Percentiles rank a stretch among this genome's conserved stretches.
These are phyloP conservation scores for Heteromormyrus szaboi DNA, from an alignment of 2,797 vertebrate genomes.

Conservation along the genomic window DNA sequence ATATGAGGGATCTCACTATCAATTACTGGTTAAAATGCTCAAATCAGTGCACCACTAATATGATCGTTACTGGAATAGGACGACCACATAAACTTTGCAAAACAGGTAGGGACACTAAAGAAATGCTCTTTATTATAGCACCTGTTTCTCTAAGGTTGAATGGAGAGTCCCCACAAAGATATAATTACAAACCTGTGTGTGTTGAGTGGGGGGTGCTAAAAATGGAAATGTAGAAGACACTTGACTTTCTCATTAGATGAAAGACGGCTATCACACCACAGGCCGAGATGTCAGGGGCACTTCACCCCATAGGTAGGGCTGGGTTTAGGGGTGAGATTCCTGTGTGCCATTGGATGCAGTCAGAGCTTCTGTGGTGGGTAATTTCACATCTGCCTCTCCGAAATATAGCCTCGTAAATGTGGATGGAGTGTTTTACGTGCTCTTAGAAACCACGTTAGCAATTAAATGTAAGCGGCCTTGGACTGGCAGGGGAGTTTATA, in stretches of 20 bases:
- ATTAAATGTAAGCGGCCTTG: slow-evolving; percentile 2
- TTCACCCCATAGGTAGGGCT: neutral
- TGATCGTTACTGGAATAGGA: neutral
- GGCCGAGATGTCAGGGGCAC: neutral
- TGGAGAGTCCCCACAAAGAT: neutral
- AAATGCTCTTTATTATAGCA: neutral
- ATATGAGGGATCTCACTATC: neutral
- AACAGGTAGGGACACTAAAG: neutral
- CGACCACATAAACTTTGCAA: neutral
- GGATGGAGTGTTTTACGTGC: slow-evolving; percentile 22
- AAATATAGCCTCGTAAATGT: slow-evolving; percentile 22
- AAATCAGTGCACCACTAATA: neutral
- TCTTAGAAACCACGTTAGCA: slow-evolving; percentile 7
- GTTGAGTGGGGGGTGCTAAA: neutral
- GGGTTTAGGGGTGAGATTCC: neutral
- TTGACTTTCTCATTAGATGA: neutral
- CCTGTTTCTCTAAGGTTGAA: neutral
- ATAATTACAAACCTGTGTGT: neutral
- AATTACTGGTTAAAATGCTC: neutral
- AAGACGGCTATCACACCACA: neutral
- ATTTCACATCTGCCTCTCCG: slow-evolving; percentile 20
- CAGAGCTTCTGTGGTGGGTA: neutral
- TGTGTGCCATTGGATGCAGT: neutral
- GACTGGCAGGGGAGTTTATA: neutral
- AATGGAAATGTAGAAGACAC: neutral